Evolutionary conservation across 1,140 invertebrate genomes (phyloP).

Genomic region (Hirudo medicinalis): DNA sequence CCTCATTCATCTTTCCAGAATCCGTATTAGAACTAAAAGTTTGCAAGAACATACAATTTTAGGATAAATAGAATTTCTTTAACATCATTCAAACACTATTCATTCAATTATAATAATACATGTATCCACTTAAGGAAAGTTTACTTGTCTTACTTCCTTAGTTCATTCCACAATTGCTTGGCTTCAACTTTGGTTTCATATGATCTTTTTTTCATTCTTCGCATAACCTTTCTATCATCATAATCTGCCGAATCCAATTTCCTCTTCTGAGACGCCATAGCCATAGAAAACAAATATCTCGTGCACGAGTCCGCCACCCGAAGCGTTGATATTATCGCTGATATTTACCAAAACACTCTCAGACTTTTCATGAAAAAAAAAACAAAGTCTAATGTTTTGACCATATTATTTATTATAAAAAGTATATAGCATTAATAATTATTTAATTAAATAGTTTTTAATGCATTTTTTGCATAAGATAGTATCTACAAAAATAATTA

Average conservation of each 20-base stretch:
- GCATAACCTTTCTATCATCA: conserved; percentile 1
- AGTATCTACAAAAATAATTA: too few species aligned
- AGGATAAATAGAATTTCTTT: background rate
- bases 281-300: too few species aligned
- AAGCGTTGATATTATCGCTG: too few species aligned
- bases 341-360: too few species aligned
- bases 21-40: background rate
- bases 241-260: background rate
- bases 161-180: conserved; percentile 7
- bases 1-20: background rate
- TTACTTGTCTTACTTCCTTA: conserved; percentile 7
- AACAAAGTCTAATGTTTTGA: too few species aligned
- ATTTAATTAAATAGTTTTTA: too few species aligned
- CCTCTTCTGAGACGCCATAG: background rate
- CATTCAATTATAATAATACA: background rate
- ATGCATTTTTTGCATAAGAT: too few species aligned
- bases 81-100: background rate
- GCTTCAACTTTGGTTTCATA: background rate
- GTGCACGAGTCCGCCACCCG: too few species aligned
- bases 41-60: background rate
- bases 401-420: too few species aligned
- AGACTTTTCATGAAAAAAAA: too few species aligned
- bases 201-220: conserved; percentile 6
- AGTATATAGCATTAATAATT: too few species aligned
- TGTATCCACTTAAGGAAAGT: background rate